Base-by-base conservation (phyloP, 1,140 invertebrate species). In the Achatina immaculata region DNA sequence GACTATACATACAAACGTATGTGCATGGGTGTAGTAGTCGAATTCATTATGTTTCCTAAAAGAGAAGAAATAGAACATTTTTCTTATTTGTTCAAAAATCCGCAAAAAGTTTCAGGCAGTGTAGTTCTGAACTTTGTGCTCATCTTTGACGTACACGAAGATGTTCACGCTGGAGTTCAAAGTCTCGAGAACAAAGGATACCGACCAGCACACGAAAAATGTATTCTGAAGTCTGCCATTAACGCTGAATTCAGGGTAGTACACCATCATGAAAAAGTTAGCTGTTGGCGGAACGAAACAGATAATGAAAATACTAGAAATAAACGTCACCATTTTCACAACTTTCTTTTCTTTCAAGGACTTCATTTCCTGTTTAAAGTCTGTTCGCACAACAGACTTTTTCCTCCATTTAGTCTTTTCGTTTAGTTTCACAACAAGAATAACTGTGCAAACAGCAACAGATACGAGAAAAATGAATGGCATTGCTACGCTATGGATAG, bases 81-180 rank as follows among this genome's bases (percentile, higher is more conserved):
- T n/a, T n/a, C n/a, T n/a, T n/a, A n/a, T n/a, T n/a, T n/a, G n/a
- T n/a, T n/a, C n/a, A n/a, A n/a, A n/a, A n/a, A n/a, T n/a, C n/a
- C n/a, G n/a, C n/a, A n/a, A 65, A 62, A 58, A 38, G 55, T 62
- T 21, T 76, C 21, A 16, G 16, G 7, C 21, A 62, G 62, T 21
- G 51, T 36, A 6, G 24, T 6, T 43, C 51, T 62, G 55, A 65
- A 76, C 21, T 76, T 65, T 16, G 74, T 76, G 40, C 58, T 76
- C 58, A 65, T 76, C 42, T 65, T n/a, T 73, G 43, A 73, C 31
- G 36, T 76, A 76, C 0, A 58, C 55, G n/a, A 76, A 65, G 0
- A 62, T 55, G n/a, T 65, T 65, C 3, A 76, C 55, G 36, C 31
- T 34, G 34, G 58, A 48, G 36, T 65, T 58, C 51, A 51, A 34